phyloP scores from a whole-genome alignment of 2,888 invertebrate species.

The Lordiphosa andalusiaca region DNA sequence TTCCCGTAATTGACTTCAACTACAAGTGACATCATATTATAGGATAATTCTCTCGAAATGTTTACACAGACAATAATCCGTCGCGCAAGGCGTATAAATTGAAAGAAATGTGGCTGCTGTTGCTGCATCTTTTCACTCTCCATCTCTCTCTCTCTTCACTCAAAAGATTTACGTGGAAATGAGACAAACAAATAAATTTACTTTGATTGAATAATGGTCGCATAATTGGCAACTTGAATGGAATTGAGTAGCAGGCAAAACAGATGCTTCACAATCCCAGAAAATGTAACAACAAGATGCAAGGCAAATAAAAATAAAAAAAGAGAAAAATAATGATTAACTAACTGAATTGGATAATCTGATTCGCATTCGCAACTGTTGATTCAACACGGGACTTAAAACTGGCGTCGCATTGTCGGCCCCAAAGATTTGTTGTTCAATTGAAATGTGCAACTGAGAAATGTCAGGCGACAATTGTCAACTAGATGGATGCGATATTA shows the following conservation, averaged over 20 bases:
- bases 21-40: slow-evolving; percentile 64
- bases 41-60: slow-evolving; percentile 67
- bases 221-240: slow-evolving; percentile 81
- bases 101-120: slow-evolving; percentile 43
- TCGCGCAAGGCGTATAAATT: slow-evolving; percentile 70
- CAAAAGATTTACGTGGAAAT: slow-evolving; percentile 62
- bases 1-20: slow-evolving; percentile 50
- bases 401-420: slow-evolving; percentile 53
- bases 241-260: slow-evolving; percentile 81
- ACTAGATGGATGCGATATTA: slow-evolving; percentile 69
- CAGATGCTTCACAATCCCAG: slow-evolving; percentile 45
- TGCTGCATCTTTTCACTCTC: not conserved
- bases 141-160: slow-evolving; percentile 26
- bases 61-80: slow-evolving; percentile 67
- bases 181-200: slow-evolving; percentile 81
- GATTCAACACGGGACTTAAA: slow-evolving; percentile 24
- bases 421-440: slow-evolving; percentile 57
- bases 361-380: slow-evolving; percentile 43
- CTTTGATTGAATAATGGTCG: slow-evolving; percentile 80
- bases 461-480: slow-evolving; percentile 75
- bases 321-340: slow-evolving; percentile 38
- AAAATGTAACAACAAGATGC: slow-evolving; percentile 47
- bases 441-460: slow-evolving; percentile 78
- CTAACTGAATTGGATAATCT: slow-evolving; percentile 76
- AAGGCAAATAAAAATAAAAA: not conserved